phyloP scores from a whole-genome alignment of 2,113 vertebrate genomes.

The Pseudorhombus dupliciocellatus region DNA sequence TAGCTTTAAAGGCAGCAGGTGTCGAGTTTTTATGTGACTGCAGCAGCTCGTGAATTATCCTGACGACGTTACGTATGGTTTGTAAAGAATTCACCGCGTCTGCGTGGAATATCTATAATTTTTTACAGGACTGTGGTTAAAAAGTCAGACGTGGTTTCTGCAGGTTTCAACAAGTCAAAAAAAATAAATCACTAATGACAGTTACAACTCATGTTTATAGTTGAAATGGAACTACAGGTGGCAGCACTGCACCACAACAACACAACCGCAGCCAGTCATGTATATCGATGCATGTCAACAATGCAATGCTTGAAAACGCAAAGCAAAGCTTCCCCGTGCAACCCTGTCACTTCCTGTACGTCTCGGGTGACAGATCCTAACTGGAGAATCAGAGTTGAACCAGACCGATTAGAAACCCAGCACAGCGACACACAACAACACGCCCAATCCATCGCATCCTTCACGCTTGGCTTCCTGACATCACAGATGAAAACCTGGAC shows the following conservation, averaged over 20 bases:
- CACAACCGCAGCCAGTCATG: too few species aligned
- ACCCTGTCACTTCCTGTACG: too few species aligned
- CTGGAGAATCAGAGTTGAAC: constrained; percentile 3
- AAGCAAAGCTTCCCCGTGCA: too few species aligned
- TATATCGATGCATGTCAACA: too few species aligned
- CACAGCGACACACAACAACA: constrained; percentile 22
- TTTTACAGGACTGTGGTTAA: not conserved
- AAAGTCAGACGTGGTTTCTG: not conserved
- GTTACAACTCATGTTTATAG: too few species aligned
- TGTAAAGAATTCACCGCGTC: not conserved
- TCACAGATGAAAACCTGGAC: constrained; percentile 43
- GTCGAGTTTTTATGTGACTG: not conserved
- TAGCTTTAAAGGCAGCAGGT: constrained; percentile 8
- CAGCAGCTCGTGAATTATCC: not conserved
- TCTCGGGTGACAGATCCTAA: too few species aligned
- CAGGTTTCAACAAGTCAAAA: too few species aligned
- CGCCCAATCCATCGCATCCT: constrained; percentile 44
- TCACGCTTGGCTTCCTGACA: constrained; percentile 54
- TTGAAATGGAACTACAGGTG: too few species aligned
- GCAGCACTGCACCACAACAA: too few species aligned
- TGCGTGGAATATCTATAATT: not conserved
- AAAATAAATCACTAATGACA: too few species aligned
- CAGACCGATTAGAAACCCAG: constrained; percentile 3
- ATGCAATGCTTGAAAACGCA: too few species aligned
- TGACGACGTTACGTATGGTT: not conserved